Evolutionary conservation across 2,797 vertebrate genomes (phyloP), one percentile per base, ranked within the genome.

Genomic region (Nyctalus aviator): DNA sequence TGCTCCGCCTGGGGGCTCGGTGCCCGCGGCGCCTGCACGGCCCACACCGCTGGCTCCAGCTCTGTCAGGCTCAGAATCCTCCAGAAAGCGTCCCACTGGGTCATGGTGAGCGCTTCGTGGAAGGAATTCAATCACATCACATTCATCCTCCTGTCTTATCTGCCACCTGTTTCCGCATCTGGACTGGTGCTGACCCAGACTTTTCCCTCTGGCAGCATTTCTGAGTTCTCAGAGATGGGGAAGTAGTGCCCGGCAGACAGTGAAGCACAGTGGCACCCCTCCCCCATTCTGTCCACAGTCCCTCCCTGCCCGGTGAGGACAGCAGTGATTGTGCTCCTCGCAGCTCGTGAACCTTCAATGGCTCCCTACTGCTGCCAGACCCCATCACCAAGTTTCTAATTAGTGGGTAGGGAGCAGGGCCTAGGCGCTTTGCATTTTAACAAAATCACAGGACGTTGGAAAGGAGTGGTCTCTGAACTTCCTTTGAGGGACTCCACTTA

Each of bases 11-110:
- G 21, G 41, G 21, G 55, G n/a, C 41, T 76, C 55, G 4, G 57
- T 11, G 35, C 15, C 20, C 14, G 2, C 1, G 0, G 2, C 1
- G 0, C n/a, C 37, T 1, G 11, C 15, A 2, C 59, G 2, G 0
- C 44, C n/a, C 37, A n/a, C 21, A 32, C 21, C 1, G 6, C 7
- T 12, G 8, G 69, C 78, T 44, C 18, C n/a, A 18, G 21, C 11
- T 13, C 68, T 23, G 83, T 4, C 13, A 4, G 4, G 17, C 46
- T 0, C 12, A 41, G 32, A 35, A 13, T 21, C 2, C 62, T 2
- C 3, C 10, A n/a, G 71, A 25, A 17, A 0, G 50, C 62, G 0
- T 17, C 41, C 57, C 5, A 1, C 18, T 2, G 41, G 53, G 32
- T 17, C 14, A 5, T 0, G 27, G 35, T 2, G 1, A 62, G 69